Conservation (phyloP, 2,888 invertebrate genomes). For the Sympetrum striolatum region DNA sequence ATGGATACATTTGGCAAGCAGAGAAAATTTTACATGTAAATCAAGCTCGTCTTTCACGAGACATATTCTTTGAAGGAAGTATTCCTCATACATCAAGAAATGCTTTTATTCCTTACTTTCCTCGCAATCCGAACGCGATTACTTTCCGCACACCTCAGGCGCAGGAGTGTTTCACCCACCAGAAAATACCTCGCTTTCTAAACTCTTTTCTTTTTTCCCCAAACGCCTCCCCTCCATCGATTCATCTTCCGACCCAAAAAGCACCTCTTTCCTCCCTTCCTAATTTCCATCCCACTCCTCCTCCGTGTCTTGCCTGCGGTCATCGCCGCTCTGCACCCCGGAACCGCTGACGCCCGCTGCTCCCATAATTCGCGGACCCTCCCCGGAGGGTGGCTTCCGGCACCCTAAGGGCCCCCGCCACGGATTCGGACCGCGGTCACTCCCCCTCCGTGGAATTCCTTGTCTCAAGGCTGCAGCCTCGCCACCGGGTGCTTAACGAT, state of each 20-base stretch:
- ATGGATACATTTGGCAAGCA: too few species aligned
- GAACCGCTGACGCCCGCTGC: conserved; percentile 39
- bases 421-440: background rate
- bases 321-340: conserved; percentile 11
- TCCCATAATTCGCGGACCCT: conserved; percentile 35
- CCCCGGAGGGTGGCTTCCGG: background rate
- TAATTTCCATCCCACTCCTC: conserved; percentile 20
- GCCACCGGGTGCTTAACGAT: conserved; percentile 42
- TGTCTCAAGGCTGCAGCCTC: conserved; percentile 37
- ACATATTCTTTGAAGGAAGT: too few species aligned
- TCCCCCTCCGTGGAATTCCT: conserved; percentile 24
- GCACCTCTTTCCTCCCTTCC: background rate
- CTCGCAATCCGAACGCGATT: too few species aligned
- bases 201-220: background rate
- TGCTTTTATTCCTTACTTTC: too few species aligned
- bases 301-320: conserved; percentile 35
- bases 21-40: too few species aligned
- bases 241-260: conserved; percentile 9
- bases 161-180: background rate
- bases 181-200: background rate
- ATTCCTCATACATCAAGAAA: too few species aligned
- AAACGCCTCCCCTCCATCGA: background rate
- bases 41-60: too few species aligned
- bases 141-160: too few species aligned
- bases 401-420: background rate